Base-by-base conservation (phyloP, 2,888 invertebrate genomes). In the Cetonia aurata region DNA sequence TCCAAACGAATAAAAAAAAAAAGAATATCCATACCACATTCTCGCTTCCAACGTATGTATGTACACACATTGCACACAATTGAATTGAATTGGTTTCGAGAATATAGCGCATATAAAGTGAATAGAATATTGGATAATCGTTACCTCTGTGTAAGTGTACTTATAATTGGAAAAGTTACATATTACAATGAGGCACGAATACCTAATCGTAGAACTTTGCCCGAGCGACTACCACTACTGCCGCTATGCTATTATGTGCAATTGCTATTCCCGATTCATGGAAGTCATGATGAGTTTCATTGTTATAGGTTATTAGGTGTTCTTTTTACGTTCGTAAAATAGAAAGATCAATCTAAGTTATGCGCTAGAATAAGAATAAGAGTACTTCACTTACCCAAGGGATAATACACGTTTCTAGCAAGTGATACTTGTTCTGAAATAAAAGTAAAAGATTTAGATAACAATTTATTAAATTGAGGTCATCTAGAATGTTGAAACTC, bases 121-220 rank as follows among this genome's bases (percentile, higher is more conserved):
- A 65, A 65, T 65, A 65, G 62, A 65, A 65, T 65, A 65, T 65
- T 65, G 62, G 62, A 52, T 65, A 65, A 65, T 65, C 62, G 52
- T 52, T 65, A 65, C 62, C 50, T 65, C 50, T 41, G 50, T 48
- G 62, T 65, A 65, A 65, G 62, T 41, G 62, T 65, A 52, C 62
- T 65, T 65, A 65, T 65, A 65, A 65, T 65, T 65, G 62, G 62
- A 65, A 65, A 65, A 65, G 62, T 65, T 65, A 65, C 50, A 65
- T 65, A 50, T 65, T 65, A 65, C 62, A 65, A 65, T 65, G 50
- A 17, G 17, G 50, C 62, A 65, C 62, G 62, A 52, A 60, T 60
- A 60, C 60, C 60, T 60, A 60, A 65, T 50, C 62, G 62, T 65
- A 65, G 50, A 65, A 65, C 62, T 65, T 65, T 65, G 41, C 15